Evolutionary conservation across 2,797 vertebrate species (phyloP).

Genomic region (Parambassis ranga): DNA sequence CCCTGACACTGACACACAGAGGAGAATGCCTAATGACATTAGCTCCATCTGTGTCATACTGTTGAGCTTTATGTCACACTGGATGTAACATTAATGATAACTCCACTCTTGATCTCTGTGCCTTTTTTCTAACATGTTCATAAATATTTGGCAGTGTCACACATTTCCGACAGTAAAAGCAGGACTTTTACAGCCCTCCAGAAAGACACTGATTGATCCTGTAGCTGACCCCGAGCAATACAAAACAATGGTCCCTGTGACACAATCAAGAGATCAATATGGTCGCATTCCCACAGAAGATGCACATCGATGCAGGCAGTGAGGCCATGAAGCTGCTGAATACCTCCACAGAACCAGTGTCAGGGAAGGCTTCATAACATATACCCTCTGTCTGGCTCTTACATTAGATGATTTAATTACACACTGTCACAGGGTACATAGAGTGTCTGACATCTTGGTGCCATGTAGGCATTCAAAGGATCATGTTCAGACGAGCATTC

Average conservation of each 20-base stretch:
- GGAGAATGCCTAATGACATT: neutral
- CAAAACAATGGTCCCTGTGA: neutral
- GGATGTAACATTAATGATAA: neutral
- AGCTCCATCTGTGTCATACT: neutral
- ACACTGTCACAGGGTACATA: no score
- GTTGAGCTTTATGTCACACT: neutral
- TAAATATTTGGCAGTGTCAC: neutral
- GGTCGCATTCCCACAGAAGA: conserved; percentile 28
- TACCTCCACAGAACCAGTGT: conserved; percentile 3
- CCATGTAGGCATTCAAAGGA: neutral
- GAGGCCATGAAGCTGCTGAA: conserved; percentile 7
- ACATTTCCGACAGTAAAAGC: no score
- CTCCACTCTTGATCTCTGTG: neutral
- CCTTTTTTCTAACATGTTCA: neutral
- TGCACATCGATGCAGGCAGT: conserved; percentile 4
- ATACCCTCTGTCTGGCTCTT: no score
- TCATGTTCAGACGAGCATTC: conserved; percentile 12
- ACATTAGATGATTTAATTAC: conserved; percentile 14
- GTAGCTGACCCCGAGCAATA: neutral
- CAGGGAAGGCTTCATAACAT: neutral
- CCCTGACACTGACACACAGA: neutral
- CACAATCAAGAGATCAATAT: conserved; percentile 29
- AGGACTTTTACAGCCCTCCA: no score
- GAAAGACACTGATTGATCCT: no score
- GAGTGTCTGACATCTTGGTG: neutral